A percentile compares a stretch with the other conserved stretches of the same genome.
These are phyloP conservation scores for Oophaga sylvatica DNA, from an alignment of 2,797 vertebrate species.

Conservation along the genomic window DNA sequence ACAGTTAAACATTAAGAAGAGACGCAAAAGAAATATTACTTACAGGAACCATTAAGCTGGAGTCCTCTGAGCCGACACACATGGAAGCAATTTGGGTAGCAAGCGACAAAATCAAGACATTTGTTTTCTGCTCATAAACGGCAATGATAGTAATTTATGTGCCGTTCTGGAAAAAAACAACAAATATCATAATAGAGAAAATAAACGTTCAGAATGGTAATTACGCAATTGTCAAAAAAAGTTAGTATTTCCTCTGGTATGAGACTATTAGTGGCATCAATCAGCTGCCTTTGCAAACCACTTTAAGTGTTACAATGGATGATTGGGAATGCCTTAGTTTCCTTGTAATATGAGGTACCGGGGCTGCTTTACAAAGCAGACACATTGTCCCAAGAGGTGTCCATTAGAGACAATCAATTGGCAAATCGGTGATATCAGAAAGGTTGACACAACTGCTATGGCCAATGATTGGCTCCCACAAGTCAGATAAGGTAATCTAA, in stretches of 20 bases:
- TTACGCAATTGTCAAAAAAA: background rate
- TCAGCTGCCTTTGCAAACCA: background rate
- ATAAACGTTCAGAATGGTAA: background rate
- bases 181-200: background rate
- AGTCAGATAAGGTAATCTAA: background rate
- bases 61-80: slow-evolving; percentile 22
- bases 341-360: background rate
- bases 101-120: slow-evolving; percentile 20
- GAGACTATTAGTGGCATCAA: background rate
- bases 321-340: background rate
- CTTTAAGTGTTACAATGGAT: background rate
- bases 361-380: background rate
- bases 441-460: background rate
- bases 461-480: background rate
- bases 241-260: background rate
- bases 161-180: background rate
- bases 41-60: slow-evolving; percentile 15
- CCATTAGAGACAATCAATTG: background rate
- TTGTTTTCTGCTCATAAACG: background rate
- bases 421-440: background rate
- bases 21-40: background rate
- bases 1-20: slow-evolving; percentile 5
- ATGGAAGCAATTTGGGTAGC: slow-evolving; percentile 42
- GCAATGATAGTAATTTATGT: slow-evolving; percentile 6
- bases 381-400: background rate